phyloP scores from a whole-genome alignment of 2,113 vertebrate species.

The Sorex araneus region DNA sequence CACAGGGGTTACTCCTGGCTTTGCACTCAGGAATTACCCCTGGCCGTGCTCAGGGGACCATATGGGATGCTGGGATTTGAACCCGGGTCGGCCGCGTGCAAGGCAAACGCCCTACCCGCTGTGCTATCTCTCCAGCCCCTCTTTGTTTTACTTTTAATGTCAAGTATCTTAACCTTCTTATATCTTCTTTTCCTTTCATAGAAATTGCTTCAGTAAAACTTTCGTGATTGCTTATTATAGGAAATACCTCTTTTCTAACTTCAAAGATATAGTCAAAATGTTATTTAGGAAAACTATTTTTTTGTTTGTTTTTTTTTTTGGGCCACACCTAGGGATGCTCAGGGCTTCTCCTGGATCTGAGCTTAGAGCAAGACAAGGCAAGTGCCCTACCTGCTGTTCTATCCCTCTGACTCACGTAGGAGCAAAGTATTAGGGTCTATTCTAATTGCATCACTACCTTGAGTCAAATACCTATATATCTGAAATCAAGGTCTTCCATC shows the following conservation, averaged over 20 bases:
- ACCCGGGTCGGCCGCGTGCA: too few species aligned
- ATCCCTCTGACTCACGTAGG: not conserved
- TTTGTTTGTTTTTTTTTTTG: too few species aligned
- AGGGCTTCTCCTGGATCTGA: too few species aligned
- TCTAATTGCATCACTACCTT: not conserved
- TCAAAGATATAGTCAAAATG: not conserved
- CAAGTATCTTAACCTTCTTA: not conserved
- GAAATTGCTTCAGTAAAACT: constrained; percentile 30
- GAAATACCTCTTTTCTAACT: not conserved
- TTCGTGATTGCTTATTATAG: constrained; percentile 22
- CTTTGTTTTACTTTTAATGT: constrained; percentile 16
- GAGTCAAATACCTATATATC: not conserved
- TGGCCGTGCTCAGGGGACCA: too few species aligned
- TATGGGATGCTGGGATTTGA: too few species aligned
- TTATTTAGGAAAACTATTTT: not conserved
- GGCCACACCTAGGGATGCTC: not conserved
- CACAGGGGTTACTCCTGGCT: too few species aligned
- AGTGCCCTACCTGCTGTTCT: too few species aligned
- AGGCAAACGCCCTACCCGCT: too few species aligned
- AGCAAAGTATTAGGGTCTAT: not conserved
- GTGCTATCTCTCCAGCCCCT: too few species aligned
- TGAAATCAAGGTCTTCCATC: not conserved
- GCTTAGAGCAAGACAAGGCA: too few species aligned
- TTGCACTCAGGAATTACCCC: too few species aligned
- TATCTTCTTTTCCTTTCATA: not conserved